Conservation (phyloP, 2,113 vertebrate genomes). For the Megaceryle maxima region DNA sequence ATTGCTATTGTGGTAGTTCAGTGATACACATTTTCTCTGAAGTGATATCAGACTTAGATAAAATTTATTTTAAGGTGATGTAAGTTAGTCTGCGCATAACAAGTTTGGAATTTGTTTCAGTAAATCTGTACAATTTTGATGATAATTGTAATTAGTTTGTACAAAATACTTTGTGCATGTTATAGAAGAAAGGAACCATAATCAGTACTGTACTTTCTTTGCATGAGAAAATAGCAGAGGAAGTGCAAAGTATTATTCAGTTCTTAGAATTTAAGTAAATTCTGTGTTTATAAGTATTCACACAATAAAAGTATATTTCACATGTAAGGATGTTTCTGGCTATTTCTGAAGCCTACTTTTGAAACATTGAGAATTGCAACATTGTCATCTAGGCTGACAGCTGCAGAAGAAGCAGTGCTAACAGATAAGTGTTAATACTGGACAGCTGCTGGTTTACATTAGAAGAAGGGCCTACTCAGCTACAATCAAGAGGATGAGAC, state of each 20-base stretch:
- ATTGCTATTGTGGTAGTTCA: not conserved
- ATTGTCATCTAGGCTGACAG: not conserved
- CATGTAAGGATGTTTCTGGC: not conserved
- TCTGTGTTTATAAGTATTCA: not conserved
- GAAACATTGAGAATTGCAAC: not conserved
- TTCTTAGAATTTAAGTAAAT: not conserved
- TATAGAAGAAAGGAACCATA: not conserved
- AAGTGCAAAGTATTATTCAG: not conserved
- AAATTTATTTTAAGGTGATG: no score
- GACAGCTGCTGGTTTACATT: not conserved
- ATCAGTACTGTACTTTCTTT: not conserved
- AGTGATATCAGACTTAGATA: not conserved
- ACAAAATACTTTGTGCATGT: not conserved
- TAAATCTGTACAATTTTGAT: not conserved
- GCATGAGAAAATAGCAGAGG: conserved; percentile 5
- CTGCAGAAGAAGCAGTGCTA: not conserved
- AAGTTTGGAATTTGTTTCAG: not conserved
- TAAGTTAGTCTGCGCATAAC: not conserved
- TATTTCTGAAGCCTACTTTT: not conserved
- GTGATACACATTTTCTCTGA: not conserved
- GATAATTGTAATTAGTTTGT: not conserved
- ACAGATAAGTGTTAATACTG: not conserved
- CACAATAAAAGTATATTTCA: conserved; percentile 26
- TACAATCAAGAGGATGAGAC: conserved; percentile 6
- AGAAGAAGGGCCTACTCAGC: not conserved